Evolutionary conservation across 2,113 vertebrate genomes (phyloP).

Genomic region (Lamprologus ornatipinnis): DNA sequence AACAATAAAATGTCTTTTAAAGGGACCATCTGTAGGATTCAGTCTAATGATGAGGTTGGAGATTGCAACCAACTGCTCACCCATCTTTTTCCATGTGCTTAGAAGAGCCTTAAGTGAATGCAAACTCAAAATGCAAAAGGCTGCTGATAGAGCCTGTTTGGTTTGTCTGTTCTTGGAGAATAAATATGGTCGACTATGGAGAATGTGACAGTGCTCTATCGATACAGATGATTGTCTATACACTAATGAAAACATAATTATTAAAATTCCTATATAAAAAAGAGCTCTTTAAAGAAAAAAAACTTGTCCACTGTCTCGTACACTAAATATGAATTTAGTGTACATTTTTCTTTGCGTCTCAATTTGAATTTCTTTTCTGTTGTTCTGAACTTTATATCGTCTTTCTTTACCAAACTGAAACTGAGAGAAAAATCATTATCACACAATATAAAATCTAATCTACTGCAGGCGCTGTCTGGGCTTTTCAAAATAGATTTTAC

Average conservation of each 20-base stretch:
- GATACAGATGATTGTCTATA: background rate
- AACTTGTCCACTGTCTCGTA: background rate
- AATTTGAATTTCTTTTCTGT: background rate
- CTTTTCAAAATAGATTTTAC: background rate
- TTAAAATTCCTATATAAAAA: background rate
- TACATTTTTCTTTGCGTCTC: background rate
- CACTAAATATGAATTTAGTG: background rate
- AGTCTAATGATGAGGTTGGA: background rate
- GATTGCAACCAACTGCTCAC: background rate
- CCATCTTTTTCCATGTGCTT: background rate
- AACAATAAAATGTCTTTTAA: background rate
- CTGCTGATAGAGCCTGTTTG: background rate
- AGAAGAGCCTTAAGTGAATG: background rate
- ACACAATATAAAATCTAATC: conserved; percentile 6
- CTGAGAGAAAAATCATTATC: background rate
- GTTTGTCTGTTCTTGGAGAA: background rate
- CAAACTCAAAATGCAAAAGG: background rate
- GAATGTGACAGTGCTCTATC: background rate
- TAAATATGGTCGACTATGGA: background rate
- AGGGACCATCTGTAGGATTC: background rate
- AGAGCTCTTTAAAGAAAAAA: background rate
- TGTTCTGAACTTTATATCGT: background rate
- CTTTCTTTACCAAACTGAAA: background rate
- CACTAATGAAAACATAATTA: background rate
- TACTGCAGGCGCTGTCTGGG: background rate